These are phyloP conservation scores for Gallinago media DNA, from an alignment of 2,113 vertebrate genomes.

Conservation along the genomic window DNA sequence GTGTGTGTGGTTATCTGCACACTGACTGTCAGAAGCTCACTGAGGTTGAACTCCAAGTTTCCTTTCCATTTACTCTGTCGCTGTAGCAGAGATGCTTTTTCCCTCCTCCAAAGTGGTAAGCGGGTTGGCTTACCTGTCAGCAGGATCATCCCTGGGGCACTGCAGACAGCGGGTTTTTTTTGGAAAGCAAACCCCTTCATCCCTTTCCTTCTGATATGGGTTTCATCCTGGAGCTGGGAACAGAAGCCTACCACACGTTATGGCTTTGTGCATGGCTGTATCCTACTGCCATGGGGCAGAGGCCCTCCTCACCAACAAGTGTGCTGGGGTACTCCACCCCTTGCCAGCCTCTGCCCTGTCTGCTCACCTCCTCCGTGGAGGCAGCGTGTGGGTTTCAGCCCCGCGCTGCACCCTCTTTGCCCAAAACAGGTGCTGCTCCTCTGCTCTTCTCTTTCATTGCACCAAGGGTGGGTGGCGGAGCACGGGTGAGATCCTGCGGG, in stretches of 20 bases:
- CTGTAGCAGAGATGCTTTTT: not conserved
- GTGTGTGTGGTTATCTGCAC: not conserved
- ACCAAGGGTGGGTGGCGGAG: accelerated
- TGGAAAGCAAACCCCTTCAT: not conserved
- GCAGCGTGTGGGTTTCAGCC: accelerated
- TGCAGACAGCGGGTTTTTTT: not conserved
- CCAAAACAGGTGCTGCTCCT: not conserved
- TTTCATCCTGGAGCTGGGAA: not conserved
- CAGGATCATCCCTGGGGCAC: not conserved
- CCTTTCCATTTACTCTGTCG: slow-evolving; percentile 13
- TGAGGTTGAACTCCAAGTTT: slow-evolving; percentile 37
- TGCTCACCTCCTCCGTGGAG: not conserved
- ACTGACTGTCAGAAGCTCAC: not conserved
- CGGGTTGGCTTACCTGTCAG: not conserved
- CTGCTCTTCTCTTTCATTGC: not conserved
- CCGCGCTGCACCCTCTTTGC: not conserved
- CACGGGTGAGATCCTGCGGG: not conserved
- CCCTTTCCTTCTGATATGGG: not conserved
- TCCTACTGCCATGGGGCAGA: not conserved
- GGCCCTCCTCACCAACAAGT: not conserved
- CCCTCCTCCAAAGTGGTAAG: not conserved
- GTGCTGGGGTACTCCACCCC: not conserved
- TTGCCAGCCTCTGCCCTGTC: not conserved
- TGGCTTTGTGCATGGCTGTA: not conserved
- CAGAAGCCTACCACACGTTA: accelerated